Base-by-base conservation (phyloP, 2,113 vertebrate species). In the Dromiciops gliroides region DNA sequence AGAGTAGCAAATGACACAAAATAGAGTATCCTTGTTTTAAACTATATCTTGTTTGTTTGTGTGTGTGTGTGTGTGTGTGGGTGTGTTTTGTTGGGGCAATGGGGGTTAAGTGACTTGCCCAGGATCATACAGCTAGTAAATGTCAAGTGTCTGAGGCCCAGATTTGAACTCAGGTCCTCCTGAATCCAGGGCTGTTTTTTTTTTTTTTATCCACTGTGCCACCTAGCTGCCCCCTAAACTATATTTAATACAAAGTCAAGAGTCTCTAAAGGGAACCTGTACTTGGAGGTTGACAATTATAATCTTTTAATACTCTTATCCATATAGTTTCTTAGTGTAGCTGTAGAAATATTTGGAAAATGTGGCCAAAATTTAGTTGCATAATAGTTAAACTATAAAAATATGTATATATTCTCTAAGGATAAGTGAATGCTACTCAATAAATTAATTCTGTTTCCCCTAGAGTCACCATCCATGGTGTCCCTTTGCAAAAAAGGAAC, bases 401-500 rank as follows among this genome's bases (percentile, higher is more conserved):
- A n/a, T n/a, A 24, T 96, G 44, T 26, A 2, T 10, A n/a, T 50
- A 31, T 93, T 89, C n/a, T 51, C 11, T 50, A 56, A 83, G 23
- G 67, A 94, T 92, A 95, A 67, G 53, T 90, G 94, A 48, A 12
- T 92, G 50, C 90, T 67, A 94, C 19, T 53, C 26, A 51, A 48
- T 3, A 95, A 89, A 90, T 51, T 25, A 83, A 51, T 93, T 91
- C 50, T 97, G 44, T 75, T 11, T 47, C 3, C 92, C 6, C 28
- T 51, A n/a, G 0, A 31, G 0, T 83, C n/a, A 94, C 12, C 26
- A 89, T 75, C 14, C 14, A 75, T n/a, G 67, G 37, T 75, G 16
- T n/a, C 14, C 31, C 3, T 67, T 5, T 75, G 37, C 1, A 22
- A 75, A 75, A 75, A 75, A n/a, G 10, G 19, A 19, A 67, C 14